phyloP scores from a whole-genome alignment of 2,113 vertebrate genomes.

The Heterocephalus glaber region DNA sequence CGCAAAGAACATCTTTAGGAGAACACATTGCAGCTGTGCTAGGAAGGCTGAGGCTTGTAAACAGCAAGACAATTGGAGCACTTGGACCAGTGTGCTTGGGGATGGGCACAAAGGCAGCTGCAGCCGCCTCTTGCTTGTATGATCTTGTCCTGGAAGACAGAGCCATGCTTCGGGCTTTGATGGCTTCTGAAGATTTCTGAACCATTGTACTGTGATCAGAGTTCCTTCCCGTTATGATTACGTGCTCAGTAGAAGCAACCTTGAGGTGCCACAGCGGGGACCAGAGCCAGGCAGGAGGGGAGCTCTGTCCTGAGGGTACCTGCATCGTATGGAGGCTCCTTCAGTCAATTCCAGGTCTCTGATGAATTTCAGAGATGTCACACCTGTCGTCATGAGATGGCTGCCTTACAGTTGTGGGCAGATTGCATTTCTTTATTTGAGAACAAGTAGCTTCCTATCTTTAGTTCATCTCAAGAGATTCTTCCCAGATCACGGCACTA shows the following conservation, averaged over 20 bases:
- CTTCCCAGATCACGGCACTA: neutral
- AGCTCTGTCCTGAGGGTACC: accelerated
- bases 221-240: neutral
- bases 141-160: accelerated
- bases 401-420: neutral
- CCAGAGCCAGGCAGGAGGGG: neutral
- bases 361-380: neutral
- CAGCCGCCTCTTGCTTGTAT: neutral
- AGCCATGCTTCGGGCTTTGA: neutral
- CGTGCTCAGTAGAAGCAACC: neutral
- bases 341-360: neutral
- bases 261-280: neutral
- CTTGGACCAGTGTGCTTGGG: constrained; percentile 18
- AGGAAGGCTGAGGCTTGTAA: constrained; percentile 83
- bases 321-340: accelerated
- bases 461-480: neutral
- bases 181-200: neutral
- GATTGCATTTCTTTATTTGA: neutral
- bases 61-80: constrained; percentile 78
- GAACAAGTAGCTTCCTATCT: neutral
- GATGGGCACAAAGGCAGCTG: neutral
- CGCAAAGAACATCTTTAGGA: constrained; percentile 88
- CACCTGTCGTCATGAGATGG: accelerated
- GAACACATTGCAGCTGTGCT: constrained; percentile 78
- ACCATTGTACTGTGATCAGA: accelerated